Evolutionary conservation across 1,140 invertebrate species (phyloP), one percentile per base, ranked within the genome.

Genomic region (Papilio dardanus): DNA sequence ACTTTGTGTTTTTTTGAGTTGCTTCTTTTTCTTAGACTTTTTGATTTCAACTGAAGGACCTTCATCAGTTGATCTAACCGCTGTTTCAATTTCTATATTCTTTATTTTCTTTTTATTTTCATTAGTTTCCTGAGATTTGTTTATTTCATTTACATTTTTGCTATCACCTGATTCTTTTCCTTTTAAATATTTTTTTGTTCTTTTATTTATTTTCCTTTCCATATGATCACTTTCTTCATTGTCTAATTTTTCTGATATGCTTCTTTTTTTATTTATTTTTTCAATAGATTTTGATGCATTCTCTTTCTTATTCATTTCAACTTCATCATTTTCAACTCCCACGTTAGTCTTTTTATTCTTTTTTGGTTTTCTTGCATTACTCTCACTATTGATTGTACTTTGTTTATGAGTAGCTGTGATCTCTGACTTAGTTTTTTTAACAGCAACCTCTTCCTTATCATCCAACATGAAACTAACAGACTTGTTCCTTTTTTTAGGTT

Each of bases 381-480:
- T 76, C 77, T 74, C 71, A 28, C 12, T 33, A 65, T 79, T 24
- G 33, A 76, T 58, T 76, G 24, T 74, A 68, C 71, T 67, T 71
- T 78, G 69, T 19, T 42, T 50, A 46, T 28, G 54, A 37, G 71
- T 71, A 21, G 79, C 28, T 7, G 83, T 79, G 24, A 84, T 78
- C 40, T 88, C 81, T 65, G 90, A 88, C 67, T 91, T 91, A 1
- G 84, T 83, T 78, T 87, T 90, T 71, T 91, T 92, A 12, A 83
- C 71, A 16, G 78, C 79, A 7, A 87, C 78, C 28, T 83, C 85
- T 75, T 89, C 86, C 79, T 71, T 78, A 5, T 91, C 91, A 31
- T 91, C 89, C 6, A 92, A 76, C 84, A 91, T 86, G 65, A 92
- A 91, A 76, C 91, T 92, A 7, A 91, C 88, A 10, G 89, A 92